These are phyloP conservation scores for Gryllus bimaculatus DNA, from an alignment of 1,140 invertebrate genomes.

Conservation along the genomic window DNA sequence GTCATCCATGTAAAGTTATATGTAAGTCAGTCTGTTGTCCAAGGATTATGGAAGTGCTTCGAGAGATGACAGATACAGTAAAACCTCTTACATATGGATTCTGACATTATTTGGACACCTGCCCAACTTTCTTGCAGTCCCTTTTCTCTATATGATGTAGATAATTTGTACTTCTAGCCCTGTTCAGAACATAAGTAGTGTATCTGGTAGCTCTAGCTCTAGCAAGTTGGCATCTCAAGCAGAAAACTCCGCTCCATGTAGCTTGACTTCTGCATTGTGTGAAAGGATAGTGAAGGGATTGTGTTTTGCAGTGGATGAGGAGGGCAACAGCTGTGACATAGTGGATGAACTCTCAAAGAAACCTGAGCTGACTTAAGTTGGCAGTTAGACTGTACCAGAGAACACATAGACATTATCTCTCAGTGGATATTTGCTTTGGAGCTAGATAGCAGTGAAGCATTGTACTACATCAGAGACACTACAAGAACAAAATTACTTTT, in stretches of 20 bases:
- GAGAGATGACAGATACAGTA: neutral
- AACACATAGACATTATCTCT: neutral
- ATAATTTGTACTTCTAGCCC: neutral
- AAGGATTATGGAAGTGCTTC: too few relatives aligned
- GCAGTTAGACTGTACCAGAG: neutral
- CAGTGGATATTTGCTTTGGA: neutral
- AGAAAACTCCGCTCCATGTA: neutral
- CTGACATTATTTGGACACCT: neutral
- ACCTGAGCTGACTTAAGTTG: neutral
- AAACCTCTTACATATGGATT: slow-evolving; percentile 1
- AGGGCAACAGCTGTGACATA: neutral
- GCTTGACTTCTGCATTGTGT: neutral
- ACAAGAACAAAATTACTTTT: slow-evolving; percentile 6
- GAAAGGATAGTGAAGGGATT: slow-evolving; percentile 1
- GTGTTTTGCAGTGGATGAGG: neutral
- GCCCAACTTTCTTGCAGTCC: neutral
- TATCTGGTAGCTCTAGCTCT: neutral
- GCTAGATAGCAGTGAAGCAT: neutral
- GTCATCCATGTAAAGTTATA: too few relatives aligned
- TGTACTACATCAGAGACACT: neutral
- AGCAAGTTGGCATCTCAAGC: neutral
- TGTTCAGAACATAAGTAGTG: neutral
- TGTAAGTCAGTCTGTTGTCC: too few relatives aligned
- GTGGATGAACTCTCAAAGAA: neutral
- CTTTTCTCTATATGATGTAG: neutral